Evolutionary conservation across 1,140 invertebrate genomes (phyloP), one percentile per base, ranked within the genome.

Genomic region (Cotesia glomerata): DNA sequence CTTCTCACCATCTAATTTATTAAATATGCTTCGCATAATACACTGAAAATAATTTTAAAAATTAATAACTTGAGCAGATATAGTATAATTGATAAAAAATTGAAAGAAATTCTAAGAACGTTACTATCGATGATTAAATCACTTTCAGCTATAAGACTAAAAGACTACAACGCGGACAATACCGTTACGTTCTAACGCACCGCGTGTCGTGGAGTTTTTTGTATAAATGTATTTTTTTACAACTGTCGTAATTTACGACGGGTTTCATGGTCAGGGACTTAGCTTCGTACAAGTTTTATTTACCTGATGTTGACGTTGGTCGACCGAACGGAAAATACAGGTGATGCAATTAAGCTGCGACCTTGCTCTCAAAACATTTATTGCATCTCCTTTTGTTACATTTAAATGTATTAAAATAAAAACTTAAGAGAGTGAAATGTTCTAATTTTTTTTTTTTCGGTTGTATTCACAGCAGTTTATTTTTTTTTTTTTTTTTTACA

Each of bases 351-450:
- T 78, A 76, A 75, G 70, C 64, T n/a, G 54, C 73, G 82, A 82
- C 85, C 85, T 86, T 85, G 84, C 78, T 76, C 80, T 62, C 76
- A 76, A 83, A 85, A 80, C 73, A 76, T 58, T 81, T 84, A 79
- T 81, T 69, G 76, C 78, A 75, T 71, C 77, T 62, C 18, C 73
- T n/a, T 16, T 18, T 26, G 9, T 26, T 18, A 26, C 18, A 58
- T 26, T 26, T 58, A 58, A 26, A 45, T 45, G 11, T 11, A 8
- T 9, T 9, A 9, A 11, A 45, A 7, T 11, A 45, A 45, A 45
- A 45, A 9, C 7, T 45, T 5, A 45, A 7, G 39, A 45, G 7
- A 45, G 39, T 3, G 11, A 45, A 11, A 45, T 45, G 39, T 11
- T 45, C 39, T 8, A 11, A 11, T 9, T 9, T 45, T 45, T 45